phyloP scores from a whole-genome alignment of 2,113 vertebrate genomes.

The Neodontobutis hainanensis region DNA sequence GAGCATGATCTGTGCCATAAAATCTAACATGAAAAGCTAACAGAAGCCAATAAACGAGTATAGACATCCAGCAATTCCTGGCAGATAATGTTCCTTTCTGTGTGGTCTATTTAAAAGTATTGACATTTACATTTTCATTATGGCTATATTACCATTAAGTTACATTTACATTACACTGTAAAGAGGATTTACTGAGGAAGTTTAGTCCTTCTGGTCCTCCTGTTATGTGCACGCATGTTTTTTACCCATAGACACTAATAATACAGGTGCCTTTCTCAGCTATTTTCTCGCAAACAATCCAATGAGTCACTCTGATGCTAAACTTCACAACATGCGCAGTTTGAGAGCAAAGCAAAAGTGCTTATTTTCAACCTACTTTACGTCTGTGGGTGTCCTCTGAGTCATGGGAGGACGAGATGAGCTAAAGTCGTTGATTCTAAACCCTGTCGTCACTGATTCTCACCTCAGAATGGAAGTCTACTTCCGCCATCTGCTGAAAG shows the following conservation, averaged over 20 bases:
- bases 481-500: conserved; percentile 80
- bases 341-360: conserved; percentile 29
- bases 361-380: conserved; percentile 51
- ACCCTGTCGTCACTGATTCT: conserved; percentile 60
- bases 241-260: background rate
- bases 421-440: conserved; percentile 52
- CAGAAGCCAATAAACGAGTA: too few species aligned
- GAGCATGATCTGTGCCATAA: too few species aligned
- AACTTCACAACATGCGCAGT: conserved; percentile 36
- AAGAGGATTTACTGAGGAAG: too few species aligned
- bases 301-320: conserved; percentile 44
- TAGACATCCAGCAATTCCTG: too few species aligned
- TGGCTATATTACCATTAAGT: too few species aligned
- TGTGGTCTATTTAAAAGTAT: too few species aligned
- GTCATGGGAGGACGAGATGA: conserved; percentile 56
- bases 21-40: too few species aligned
- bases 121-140: too few species aligned
- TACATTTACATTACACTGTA: too few species aligned
- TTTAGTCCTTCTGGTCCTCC: too few species aligned
- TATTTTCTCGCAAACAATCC: conserved; percentile 25
- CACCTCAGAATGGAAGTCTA: conserved; percentile 85
- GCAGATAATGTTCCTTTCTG: too few species aligned
- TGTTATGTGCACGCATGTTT: too few species aligned
- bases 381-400: conserved; percentile 56
- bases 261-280: background rate